Percentiles rank a stretch among this genome's conserved stretches.
Evolutionary conservation across 2,888 invertebrate genomes (phyloP).

Genomic region (Petrophora chlorosata): DNA sequence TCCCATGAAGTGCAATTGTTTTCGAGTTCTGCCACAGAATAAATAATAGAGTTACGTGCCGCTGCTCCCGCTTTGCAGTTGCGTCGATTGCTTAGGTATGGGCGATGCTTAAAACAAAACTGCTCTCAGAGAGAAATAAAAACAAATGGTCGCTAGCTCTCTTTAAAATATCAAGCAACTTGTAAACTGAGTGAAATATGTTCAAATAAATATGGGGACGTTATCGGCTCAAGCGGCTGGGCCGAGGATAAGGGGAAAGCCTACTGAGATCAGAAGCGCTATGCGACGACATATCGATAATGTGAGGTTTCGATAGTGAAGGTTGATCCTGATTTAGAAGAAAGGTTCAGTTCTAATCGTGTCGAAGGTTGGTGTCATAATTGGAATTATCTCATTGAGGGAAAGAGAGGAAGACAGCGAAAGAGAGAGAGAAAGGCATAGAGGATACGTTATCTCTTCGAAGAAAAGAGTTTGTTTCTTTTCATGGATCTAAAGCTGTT

Average conservation of each 20-base stretch:
- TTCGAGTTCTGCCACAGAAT: no score
- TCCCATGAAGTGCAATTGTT: no score
- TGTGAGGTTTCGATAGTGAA: not conserved
- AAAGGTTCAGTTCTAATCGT: no score
- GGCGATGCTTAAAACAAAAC: constrained; percentile 6
- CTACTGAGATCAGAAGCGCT: not conserved
- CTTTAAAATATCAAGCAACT: constrained; percentile 31
- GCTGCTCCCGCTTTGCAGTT: not conserved
- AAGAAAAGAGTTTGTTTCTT: no score
- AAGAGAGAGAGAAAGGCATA: no score
- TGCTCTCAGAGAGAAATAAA: constrained; percentile 18
- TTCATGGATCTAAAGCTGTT: no score
- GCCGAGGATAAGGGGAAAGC: not conserved
- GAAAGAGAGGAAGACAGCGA: no score
- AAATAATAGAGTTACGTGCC: no score
- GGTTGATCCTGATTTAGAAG: no score
- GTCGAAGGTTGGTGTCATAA: no score
- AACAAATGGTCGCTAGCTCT: constrained; percentile 27
- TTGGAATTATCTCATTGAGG: no score
- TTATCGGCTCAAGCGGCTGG: constrained; percentile 19
- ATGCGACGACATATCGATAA: not conserved
- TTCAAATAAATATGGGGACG: constrained; percentile 24
- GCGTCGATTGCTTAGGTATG: not conserved
- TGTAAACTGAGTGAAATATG: constrained; percentile 37
- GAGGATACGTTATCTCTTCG: no score